These are phyloP conservation scores for Lycia hirtaria DNA, from an alignment of 2,888 invertebrate species.

Conservation along the genomic window DNA sequence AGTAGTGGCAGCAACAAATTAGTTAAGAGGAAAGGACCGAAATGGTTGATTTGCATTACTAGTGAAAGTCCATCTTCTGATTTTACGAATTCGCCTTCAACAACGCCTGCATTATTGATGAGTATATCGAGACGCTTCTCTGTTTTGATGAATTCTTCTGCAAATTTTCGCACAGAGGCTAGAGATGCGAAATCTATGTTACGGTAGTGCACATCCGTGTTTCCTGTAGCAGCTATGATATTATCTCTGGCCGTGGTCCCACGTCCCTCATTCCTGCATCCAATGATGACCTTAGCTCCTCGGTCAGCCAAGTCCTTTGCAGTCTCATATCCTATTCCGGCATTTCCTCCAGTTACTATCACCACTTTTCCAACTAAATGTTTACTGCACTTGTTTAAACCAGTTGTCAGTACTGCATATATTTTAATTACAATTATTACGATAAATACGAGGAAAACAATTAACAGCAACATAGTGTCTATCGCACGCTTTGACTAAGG, in stretches of 20 bases:
- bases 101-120: slow-evolving; percentile 86
- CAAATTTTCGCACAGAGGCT: slow-evolving; percentile 85
- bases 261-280: slow-evolving; percentile 89
- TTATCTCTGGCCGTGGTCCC: slow-evolving; percentile 83
- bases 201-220: slow-evolving; percentile 65
- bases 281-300: slow-evolving; percentile 92
- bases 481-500: neutral
- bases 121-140: slow-evolving; percentile 85
- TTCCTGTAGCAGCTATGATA: slow-evolving; percentile 57
- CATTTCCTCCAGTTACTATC: slow-evolving; percentile 93
- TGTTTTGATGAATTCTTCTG: slow-evolving; percentile 81
- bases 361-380: slow-evolving; percentile 92
- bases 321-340: slow-evolving; percentile 92
- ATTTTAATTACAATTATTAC: slow-evolving; percentile 15
- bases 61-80: slow-evolving; percentile 87
- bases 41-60: slow-evolving; percentile 85
- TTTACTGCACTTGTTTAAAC: slow-evolving; percentile 57
- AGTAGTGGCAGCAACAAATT: slow-evolving; percentile 82
- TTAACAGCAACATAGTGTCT: slow-evolving; percentile 11
- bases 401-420: slow-evolving; percentile 36
- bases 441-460: slow-evolving; percentile 6
- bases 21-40: slow-evolving; percentile 89
- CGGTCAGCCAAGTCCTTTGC: slow-evolving; percentile 89
- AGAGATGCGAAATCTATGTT: slow-evolving; percentile 82
- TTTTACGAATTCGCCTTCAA: slow-evolving; percentile 61